These are phyloP conservation scores for Garrulus glandarius DNA, from an alignment of 2,797 vertebrate species.

Conservation along the genomic window DNA sequence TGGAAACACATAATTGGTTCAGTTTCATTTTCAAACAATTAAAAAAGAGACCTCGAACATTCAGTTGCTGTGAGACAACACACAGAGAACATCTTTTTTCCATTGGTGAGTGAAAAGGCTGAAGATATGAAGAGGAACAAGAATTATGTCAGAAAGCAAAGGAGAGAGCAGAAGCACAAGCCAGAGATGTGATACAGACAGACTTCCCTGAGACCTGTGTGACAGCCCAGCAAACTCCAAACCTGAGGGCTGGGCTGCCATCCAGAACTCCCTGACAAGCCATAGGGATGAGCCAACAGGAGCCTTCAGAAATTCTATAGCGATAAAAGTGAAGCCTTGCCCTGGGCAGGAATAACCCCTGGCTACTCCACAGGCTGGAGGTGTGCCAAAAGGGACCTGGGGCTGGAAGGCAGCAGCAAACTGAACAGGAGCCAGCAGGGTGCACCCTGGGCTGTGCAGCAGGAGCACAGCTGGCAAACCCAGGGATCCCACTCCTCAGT, in stretches of 20 bases:
- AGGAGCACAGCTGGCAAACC: not conserved
- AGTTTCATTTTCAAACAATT: slow-evolving; percentile 31
- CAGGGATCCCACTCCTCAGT: not conserved
- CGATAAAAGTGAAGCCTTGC: not conserved
- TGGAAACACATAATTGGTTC: slow-evolving; percentile 25
- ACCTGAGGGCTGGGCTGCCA: not conserved
- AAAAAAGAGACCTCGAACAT: not conserved
- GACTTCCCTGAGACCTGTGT: not conserved
- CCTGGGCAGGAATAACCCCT: not conserved
- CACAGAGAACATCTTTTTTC: not conserved
- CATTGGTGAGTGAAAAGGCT: not conserved
- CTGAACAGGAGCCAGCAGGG: not conserved
- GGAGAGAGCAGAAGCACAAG: not conserved
- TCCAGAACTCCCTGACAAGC: not conserved
- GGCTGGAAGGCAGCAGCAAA: not conserved
- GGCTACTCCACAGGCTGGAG: not conserved
- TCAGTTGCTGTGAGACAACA: not conserved
- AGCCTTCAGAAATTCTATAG: not conserved
- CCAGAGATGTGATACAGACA: not conserved
- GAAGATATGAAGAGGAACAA: not conserved
- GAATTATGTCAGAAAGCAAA: not conserved
- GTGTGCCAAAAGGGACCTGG: not conserved
- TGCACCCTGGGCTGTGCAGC: not conserved
- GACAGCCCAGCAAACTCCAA: rapidly evolving
- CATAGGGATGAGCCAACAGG: not conserved